These are phyloP conservation scores for Serinus canaria DNA, from an alignment of 2,113 vertebrate species.

Conservation along the genomic window DNA sequence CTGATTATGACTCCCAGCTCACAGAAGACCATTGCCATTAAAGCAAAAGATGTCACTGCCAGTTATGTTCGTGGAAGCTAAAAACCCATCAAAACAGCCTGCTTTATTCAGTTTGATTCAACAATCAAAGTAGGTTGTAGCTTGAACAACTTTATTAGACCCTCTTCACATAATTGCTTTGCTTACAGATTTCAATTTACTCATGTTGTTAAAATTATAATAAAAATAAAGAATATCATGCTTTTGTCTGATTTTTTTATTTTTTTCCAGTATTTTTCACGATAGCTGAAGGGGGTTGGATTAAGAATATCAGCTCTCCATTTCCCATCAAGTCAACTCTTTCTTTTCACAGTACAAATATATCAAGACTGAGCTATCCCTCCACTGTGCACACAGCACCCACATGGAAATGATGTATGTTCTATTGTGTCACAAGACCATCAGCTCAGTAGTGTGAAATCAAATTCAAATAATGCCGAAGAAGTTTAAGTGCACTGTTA, in stretches of 20 bases:
- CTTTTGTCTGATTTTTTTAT: neutral
- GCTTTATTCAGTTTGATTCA: constrained; percentile 55
- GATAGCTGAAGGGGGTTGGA: neutral
- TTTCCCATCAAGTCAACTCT: neutral
- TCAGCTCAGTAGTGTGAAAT: neutral
- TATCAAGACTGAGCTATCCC: neutral
- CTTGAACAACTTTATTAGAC: constrained; percentile 60
- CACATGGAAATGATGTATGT: neutral
- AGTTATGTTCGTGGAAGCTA: constrained; percentile 33
- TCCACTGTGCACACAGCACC: neutral
- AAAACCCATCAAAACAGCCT: constrained; percentile 35
- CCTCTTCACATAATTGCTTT: constrained; percentile 62
- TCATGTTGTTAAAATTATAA: constrained; percentile 43
- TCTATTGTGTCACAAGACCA: neutral
- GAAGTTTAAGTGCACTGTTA: neutral
- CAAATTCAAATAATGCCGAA: neutral
- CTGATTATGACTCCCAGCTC: constrained; percentile 48
- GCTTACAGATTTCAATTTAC: constrained; percentile 54
- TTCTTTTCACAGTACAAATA: neutral
- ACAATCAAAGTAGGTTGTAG: constrained; percentile 60
- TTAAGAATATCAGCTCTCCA: neutral
- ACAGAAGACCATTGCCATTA: constrained; percentile 34
- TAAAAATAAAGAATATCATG: neutral
- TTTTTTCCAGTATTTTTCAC: neutral
- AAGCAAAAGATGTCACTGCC: constrained; percentile 13